Conservation (phyloP, 2,113 vertebrate genomes). For the Rattus rattus region DNA sequence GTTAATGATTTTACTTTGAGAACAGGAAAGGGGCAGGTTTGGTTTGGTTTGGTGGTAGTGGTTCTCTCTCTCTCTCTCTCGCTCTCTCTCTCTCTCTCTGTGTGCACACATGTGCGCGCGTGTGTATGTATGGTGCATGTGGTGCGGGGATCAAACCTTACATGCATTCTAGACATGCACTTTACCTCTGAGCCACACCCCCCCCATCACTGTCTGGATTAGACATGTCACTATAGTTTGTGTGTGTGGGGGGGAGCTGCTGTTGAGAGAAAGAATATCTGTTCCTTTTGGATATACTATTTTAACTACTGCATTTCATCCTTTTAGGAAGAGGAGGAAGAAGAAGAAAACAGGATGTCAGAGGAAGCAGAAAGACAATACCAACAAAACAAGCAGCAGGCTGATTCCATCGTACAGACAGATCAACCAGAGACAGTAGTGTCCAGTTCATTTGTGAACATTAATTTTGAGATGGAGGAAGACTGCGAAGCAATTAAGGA, state of each 20-base stretch:
- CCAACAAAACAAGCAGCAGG: constrained; percentile 84
- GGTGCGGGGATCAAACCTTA: background rate
- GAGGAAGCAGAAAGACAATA: constrained; percentile 93
- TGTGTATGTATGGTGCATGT: background rate
- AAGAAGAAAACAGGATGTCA: constrained; percentile 92
- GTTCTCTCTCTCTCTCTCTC: background rate
- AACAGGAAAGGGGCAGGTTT: background rate
- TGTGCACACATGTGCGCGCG: too few species aligned
- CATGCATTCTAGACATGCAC: background rate
- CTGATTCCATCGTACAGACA: constrained; percentile 82
- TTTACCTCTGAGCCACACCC: background rate
- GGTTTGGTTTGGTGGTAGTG: background rate
- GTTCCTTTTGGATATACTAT: constrained; percentile 10
- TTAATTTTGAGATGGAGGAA: constrained; percentile 90
- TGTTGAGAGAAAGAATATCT: background rate
- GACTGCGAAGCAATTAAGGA: constrained; percentile 84
- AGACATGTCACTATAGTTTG: background rate
- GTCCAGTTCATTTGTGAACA: constrained; percentile 85
- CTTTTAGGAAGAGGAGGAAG: constrained; percentile 92
- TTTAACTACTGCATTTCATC: constrained; percentile 40
- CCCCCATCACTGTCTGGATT: background rate
- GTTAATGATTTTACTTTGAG: constrained; percentile 38
- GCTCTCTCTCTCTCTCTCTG: background rate
- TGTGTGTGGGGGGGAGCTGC: background rate
- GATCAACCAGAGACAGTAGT: constrained; percentile 84